Base-by-base conservation (phyloP, 64 coral and sea anemone genomes). In the Trachythela sp. region DNA sequence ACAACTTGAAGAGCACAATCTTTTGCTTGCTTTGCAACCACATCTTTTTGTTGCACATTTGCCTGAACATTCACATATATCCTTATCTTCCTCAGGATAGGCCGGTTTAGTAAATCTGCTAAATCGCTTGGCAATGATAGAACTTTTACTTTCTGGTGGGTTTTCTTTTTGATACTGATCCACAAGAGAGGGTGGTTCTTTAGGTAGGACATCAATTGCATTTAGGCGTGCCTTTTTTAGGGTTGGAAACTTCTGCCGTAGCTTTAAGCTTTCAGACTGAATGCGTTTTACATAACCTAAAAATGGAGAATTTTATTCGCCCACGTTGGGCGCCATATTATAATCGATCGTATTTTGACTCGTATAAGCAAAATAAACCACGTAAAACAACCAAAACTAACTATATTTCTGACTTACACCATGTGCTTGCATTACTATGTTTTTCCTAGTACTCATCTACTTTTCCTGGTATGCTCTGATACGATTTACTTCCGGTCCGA, bases 21-120 rank as follows among this genome's bases (percentile, higher is more conserved):
- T 64, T 8, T 64, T 27, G 18, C 26, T 27, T n/a, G 26, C 56
- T 64, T 64, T 64, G 26, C 56, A 64, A 0, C 20, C 18, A 27
- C 56, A 64, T 64, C 56, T 64, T 64, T n/a, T 27, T n/a, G 56
- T 64, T 64, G 56, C 56, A n/a, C 56, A 64, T 64, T 64, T 64
- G 56, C 56, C 56, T 5, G 56, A 64, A 27, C 56, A 64, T 64
- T 64, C 54, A 59, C 54, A 59, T 20, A 14, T n/a, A 20, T 59
- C 26, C 0, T 64, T 64, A n/a, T 64, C 56, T 24, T 4, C 0
- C 26, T 20, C 20, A 64, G 26, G 26, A 64, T 27, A 64, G 15
- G 56, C 17, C 20, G 24, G 56, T 26, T 27, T 64, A 8, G 17
- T 64, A 64, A 64, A 64, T 64, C 56, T 4, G 22, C 20, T 64